These are phyloP conservation scores for Acomys russatus DNA, from an alignment of 2,797 vertebrate genomes.

Conservation along the genomic window DNA sequence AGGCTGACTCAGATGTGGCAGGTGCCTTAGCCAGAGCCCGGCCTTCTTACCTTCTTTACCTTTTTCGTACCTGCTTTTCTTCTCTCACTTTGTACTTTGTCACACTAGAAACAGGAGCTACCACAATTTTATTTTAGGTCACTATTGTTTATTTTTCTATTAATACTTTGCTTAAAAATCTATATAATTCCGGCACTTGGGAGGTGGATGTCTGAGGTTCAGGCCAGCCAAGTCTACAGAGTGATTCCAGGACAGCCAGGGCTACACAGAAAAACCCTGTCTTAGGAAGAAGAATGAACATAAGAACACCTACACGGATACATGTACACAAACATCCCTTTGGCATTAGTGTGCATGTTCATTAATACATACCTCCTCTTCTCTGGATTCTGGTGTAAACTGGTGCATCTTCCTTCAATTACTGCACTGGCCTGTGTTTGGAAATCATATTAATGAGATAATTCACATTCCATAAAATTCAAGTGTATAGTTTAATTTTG, in stretches of 20 bases:
- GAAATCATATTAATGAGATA: background rate
- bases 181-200: background rate
- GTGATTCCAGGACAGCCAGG: background rate
- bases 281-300: background rate
- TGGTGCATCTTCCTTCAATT: background rate
- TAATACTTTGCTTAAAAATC: background rate
- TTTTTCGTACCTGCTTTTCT: fast-evolving
- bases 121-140: too few relatives aligned
- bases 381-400: background rate
- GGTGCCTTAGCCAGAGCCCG: fast-evolving
- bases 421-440: background rate
- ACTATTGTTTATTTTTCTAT: background rate
- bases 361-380: too few relatives aligned
- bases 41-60: fast-evolving
- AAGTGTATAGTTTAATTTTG: background rate
- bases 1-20: too few relatives aligned
- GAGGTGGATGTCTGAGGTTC: background rate
- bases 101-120: background rate
- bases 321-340: background rate
- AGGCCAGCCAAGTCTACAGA: background rate
- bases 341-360: too few relatives aligned
- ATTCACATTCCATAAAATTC: background rate
- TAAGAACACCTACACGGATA: background rate
- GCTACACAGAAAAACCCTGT: background rate
- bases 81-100: background rate